phyloP scores from a whole-genome alignment of 2,113 vertebrate genomes.

The Prunella himalayana region DNA sequence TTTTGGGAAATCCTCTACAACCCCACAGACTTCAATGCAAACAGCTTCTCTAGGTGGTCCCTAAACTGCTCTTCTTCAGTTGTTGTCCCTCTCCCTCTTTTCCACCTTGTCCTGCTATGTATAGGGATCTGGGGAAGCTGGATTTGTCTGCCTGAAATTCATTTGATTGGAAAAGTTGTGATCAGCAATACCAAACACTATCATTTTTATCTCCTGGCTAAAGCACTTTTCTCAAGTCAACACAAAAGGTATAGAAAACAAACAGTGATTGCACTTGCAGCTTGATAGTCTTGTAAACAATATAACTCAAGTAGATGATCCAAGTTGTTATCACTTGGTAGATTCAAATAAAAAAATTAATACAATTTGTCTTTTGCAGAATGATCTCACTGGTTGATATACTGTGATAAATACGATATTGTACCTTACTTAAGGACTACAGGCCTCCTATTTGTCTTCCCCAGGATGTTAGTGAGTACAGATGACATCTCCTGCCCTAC shows the following conservation, averaged over 20 bases:
- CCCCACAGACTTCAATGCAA: not conserved
- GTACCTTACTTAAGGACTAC: not conserved
- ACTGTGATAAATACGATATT: not conserved
- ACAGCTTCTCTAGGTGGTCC: not conserved
- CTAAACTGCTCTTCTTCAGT: not conserved
- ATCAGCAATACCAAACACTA: not conserved
- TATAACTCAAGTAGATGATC: not conserved
- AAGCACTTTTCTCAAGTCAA: not conserved
- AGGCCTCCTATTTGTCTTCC: not conserved
- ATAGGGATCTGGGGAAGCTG: not conserved
- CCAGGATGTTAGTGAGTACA: not conserved
- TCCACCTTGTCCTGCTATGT: not conserved
- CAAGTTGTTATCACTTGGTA: not conserved
- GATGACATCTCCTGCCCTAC: not conserved
- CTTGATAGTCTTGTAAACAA: not conserved
- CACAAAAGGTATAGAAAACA: not conserved
- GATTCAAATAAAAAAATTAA: not conserved
- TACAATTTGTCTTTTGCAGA: not conserved
- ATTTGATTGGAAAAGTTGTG: not conserved
- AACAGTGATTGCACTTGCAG: not conserved
- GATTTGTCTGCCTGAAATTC: not conserved
- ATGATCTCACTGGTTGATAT: not conserved
- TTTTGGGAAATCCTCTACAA: not conserved
- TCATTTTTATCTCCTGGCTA: not conserved
- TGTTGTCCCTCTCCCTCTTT: not conserved